Base-by-base conservation (phyloP, 2,888 invertebrate species). In the Nomada goodeniana region DNA sequence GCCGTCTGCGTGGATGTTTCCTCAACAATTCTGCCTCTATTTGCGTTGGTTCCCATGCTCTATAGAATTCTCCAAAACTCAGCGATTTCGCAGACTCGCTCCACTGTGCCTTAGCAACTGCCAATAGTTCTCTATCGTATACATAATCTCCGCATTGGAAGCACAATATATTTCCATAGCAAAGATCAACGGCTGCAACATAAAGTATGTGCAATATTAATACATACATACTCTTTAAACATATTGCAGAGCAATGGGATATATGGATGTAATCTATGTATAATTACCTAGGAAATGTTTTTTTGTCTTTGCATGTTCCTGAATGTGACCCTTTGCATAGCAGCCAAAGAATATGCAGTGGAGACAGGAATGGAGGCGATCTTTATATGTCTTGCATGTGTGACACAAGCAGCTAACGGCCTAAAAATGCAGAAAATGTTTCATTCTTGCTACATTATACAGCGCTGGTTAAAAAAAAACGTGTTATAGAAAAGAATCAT, bases 341-440 rank as follows among this genome's bases (percentile, higher is more conserved):
- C 99, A 99, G 70, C 98, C 99, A 94, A 99, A 98, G 94, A 96
- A 98, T 89, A 98, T 97, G 94, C 99, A 99, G 90, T 98, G 97
- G 79, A 98, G 95, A 91, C 98, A 98, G 36, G 97, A 96, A 92
- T 97, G 97, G 89, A 98, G 95, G 78, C 97, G 96, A n/a, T 97
- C 96, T 29, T 97, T 97, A 80, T 96, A 95, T 85, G 96, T 96
- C 88, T 96, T 96, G 93, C 98, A 98, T 47, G 96, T 96, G 89
- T 98, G 97, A 94, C 98, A 98, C 86, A 96, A 95, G 93, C 97
- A 97, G 94, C 96, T 96, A 90, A 96, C 95, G 53, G 97, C 96
- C 97, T 97, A 94, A 15, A 94, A 77, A 69, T 55, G 64, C 26
- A 68, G 1, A 59, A 76, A 63, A 57, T 10, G 23, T 13, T 53